A percentile compares a stretch with the other conserved stretches of the same genome.
phyloP scores from a whole-genome alignment of 1,140 invertebrate species.

The Nephotettix cincticeps region DNA sequence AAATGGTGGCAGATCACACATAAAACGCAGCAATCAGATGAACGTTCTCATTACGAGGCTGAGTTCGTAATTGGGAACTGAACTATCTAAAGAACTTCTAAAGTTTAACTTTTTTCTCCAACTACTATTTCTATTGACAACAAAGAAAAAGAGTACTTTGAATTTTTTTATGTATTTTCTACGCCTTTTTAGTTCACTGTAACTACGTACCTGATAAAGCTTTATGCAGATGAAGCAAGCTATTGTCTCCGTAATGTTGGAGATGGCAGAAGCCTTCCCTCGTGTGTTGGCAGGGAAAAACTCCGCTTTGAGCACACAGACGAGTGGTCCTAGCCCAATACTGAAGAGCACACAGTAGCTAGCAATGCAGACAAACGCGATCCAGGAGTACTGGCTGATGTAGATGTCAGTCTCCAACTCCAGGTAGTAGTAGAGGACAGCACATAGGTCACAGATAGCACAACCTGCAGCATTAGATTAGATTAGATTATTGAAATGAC shows the following conservation, averaged over 20 bases:
- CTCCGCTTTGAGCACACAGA: constrained; percentile 50
- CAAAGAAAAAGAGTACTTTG: no score
- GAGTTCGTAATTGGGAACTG: no score
- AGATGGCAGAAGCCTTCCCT: constrained; percentile 48
- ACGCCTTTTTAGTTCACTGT: no score
- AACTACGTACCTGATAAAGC: constrained; percentile 50
- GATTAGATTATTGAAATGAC: no score
- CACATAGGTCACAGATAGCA: constrained; percentile 18
- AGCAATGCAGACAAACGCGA: constrained; percentile 45
- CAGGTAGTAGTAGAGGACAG: constrained; percentile 26
- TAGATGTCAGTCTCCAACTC: constrained; percentile 12
- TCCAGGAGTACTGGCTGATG: constrained; percentile 37
- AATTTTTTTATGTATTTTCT: no score
- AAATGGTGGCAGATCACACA: no score
- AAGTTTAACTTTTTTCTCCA: no score
- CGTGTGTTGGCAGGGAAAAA: constrained; percentile 51
- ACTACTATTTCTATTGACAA: no score
- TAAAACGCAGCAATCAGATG: no score
- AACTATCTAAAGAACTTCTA: no score
- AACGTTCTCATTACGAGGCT: no score
- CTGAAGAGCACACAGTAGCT: constrained; percentile 47
- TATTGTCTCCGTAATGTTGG: constrained; percentile 48
- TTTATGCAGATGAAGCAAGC: constrained; percentile 46
- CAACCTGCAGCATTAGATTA: constrained; percentile 12
- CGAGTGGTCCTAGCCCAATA: constrained; percentile 49